Evolutionary conservation across 2,113 vertebrate species (phyloP).

Genomic region (Hystrix brachyura): DNA sequence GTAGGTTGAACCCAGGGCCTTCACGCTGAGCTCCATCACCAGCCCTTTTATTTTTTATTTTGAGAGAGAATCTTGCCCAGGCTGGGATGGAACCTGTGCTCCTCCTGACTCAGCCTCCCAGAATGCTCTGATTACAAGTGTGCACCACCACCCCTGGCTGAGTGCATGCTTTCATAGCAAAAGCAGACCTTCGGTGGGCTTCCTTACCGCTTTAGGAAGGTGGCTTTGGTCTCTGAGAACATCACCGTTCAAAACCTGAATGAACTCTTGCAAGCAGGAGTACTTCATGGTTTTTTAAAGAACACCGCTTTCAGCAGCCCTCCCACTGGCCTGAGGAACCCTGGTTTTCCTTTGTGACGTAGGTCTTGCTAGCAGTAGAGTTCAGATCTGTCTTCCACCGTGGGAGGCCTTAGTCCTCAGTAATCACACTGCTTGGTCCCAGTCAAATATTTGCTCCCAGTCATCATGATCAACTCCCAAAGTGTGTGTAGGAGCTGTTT

Average conservation of each 20-base stretch:
- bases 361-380: not conserved
- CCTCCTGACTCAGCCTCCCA: not conserved
- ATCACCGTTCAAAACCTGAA: not conserved
- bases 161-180: not conserved
- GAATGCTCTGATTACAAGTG: not conserved
- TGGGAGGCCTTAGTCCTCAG: not conserved
- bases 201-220: not conserved
- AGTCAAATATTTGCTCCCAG: not conserved
- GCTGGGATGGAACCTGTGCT: not conserved
- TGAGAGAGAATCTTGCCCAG: not conserved
- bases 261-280: not conserved
- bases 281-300: not conserved
- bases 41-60: not conserved
- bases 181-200: fast-evolving
- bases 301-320: not conserved
- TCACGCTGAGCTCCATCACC: not conserved
- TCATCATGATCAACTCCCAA: not conserved
- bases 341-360: fast-evolving
- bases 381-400: fast-evolving
- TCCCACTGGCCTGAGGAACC: fast-evolving
- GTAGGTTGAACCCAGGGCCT: not conserved
- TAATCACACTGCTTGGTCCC: not conserved
- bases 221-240: not conserved
- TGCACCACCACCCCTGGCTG: not conserved
- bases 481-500: not conserved